Evolutionary conservation across 2,113 vertebrate genomes (phyloP), one percentile per base, ranked within the genome.

Genomic region (Atherinomorus stipes): DNA sequence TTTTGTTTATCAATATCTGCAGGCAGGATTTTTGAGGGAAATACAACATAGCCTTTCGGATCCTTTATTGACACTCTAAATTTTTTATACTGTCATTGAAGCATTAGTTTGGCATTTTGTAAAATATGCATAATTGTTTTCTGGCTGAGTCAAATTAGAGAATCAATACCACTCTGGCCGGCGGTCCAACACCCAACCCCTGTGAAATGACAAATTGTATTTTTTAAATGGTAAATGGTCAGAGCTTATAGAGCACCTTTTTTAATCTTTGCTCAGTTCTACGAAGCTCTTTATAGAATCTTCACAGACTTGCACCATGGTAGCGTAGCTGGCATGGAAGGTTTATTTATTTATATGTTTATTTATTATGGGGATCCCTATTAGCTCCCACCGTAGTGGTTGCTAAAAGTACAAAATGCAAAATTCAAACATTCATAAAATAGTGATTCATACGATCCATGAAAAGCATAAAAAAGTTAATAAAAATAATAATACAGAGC

Each of bases 151-250:
- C 6, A 3, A n/a, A 37, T 63, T n/a, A 61, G 26, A 49, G 8
- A 31, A 74, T 62, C 11, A 4, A 50, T 58, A 76, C 21, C 16
- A 5, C 31, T 26, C 71, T 59, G 23, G 28, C 45, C 53, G 23
- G 34, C 19, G 31, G 19, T 51, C 25, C 61, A 49, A 50, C 40
- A 15, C 2, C 13, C 12, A 25, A 61, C 26, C 28, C 13, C 25
- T 6, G 8, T 23, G n/a, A 50, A 60, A 50, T n/a, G 67, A 70
- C 52, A 58, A 37, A 68, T 53, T 16, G 23, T 21, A 31, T n/a
- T 53, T 53, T 54, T 18, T 26, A 64, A 69, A 69, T 69, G 66
- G 40, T 69, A 58, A 58, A 58, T 37, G 53, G 53, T 69, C 66
- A 58, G 13, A 34, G 58, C 45, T 19, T 49, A 12, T 52, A 34